Evolutionary conservation across 2,113 vertebrate species (phyloP).

Genomic region (Xiphias gladius): DNA sequence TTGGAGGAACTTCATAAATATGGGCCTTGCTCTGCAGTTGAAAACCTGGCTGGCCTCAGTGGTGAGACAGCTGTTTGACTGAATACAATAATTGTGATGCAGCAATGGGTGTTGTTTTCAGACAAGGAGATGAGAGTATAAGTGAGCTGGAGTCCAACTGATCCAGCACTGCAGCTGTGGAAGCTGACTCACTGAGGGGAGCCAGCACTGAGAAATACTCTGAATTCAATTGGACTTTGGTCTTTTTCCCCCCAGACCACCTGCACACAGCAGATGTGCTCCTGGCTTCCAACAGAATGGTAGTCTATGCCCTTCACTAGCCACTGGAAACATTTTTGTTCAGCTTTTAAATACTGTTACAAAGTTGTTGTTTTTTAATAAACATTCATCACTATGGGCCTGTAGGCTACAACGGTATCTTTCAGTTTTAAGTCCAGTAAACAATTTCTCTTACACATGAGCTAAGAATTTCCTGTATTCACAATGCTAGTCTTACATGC

Average conservation of each 20-base stretch:
- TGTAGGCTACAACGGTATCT: not conserved
- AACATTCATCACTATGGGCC: not conserved
- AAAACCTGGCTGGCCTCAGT: constrained; percentile 14
- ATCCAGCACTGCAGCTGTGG: constrained; percentile 60
- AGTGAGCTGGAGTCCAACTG: constrained; percentile 44
- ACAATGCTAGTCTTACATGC: not conserved
- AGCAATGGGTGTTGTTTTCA: constrained; percentile 50
- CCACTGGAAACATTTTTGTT: constrained; percentile 11
- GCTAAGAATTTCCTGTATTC: not conserved
- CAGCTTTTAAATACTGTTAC: not conserved
- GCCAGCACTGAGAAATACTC: constrained; percentile 19
- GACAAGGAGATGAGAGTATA: constrained; percentile 55
- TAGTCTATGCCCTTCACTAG: not conserved
- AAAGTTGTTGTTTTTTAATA: not conserved
- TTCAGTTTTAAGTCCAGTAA: not conserved
- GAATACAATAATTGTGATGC: constrained; percentile 53
- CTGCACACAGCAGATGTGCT: constrained; percentile 64
- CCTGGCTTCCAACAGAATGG: constrained; percentile 35
- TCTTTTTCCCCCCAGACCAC: constrained; percentile 50
- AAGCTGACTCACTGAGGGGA: constrained; percentile 2
- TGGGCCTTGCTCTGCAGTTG: constrained; percentile 17
- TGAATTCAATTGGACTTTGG: constrained; percentile 38
- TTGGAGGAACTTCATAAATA: constrained; percentile 20
- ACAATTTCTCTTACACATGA: not conserved
- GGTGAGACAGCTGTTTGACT: constrained; percentile 42